A percentile compares a stretch with the other conserved stretches of the same genome.
phyloP scores from a whole-genome alignment of 2,797 vertebrate genomes.

The Pagetopsis macropterus region DNA sequence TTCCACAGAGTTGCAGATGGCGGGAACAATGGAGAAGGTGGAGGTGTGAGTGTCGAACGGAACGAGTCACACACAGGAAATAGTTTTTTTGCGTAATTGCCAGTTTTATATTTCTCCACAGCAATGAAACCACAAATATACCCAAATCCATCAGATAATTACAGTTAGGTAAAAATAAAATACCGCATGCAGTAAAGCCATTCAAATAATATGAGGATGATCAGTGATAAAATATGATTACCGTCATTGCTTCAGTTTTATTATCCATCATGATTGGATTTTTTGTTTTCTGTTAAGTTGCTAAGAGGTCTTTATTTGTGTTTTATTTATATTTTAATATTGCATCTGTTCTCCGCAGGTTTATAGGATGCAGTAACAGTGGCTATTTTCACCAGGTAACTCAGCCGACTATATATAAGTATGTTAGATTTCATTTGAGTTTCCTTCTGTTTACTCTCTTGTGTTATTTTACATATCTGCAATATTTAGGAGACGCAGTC shows the following conservation, averaged over 20 bases:
- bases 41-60: conserved; percentile 12
- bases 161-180: conserved; percentile 24
- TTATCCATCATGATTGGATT: conserved; percentile 43
- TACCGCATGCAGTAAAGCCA: background rate
- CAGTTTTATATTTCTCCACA: conserved; percentile 17
- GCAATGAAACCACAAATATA: conserved; percentile 16
- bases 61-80: background rate
- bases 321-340: conserved; percentile 44
- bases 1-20: conserved; percentile 33
- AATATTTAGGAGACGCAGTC: conserved; percentile 13
- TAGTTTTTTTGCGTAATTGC: conserved; percentile 6
- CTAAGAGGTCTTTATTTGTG: conserved; percentile 36
- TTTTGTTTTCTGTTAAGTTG: conserved; percentile 27
- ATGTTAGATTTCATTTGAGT: conserved; percentile 25
- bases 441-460: conserved; percentile 16
- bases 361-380: conserved; percentile 23
- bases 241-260: conserved; percentile 45
- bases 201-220: conserved; percentile 27
- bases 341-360: conserved; percentile 35
- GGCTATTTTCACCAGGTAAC: conserved; percentile 16
- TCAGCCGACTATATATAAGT: conserved; percentile 9
- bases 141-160: conserved; percentile 37
- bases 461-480: conserved; percentile 17
- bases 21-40: conserved; percentile 21
- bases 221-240: conserved; percentile 53